phyloP scores from a whole-genome alignment of 2,113 vertebrate species.

The Rhinolophus sinicus region DNA sequence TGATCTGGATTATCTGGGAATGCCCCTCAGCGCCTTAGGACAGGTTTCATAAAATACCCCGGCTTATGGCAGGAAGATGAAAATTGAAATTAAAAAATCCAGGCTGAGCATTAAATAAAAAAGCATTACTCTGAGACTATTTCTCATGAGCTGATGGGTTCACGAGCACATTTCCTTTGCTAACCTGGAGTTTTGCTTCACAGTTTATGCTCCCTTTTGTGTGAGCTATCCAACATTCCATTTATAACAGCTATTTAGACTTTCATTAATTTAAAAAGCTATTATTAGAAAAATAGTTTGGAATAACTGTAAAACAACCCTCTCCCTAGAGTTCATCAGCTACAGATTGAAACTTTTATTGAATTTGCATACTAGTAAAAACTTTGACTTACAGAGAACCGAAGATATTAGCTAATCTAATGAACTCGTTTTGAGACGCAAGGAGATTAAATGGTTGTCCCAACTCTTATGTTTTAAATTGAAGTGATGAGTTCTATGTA shows the following conservation, averaged over 20 bases:
- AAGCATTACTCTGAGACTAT: not conserved
- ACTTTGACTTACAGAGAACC: not conserved
- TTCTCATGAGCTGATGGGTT: not conserved
- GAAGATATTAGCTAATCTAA: not conserved
- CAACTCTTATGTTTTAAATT: not conserved
- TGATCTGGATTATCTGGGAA: not conserved
- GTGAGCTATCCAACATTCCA: not conserved
- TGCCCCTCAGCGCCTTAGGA: not conserved
- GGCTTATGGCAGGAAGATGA: not conserved
- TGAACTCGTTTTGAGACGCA: not conserved
- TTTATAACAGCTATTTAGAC: not conserved
- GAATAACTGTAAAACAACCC: not conserved
- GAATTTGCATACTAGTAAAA: not conserved
- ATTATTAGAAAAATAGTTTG: slow-evolving; percentile 2
- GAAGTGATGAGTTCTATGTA: not conserved
- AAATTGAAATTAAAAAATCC: not conserved
- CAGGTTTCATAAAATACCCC: not conserved
- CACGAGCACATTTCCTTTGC: not conserved
- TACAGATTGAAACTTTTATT: not conserved
- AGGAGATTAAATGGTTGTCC: not conserved
- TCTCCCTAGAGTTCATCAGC: not conserved
- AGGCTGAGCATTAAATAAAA: not conserved
- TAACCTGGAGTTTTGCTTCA: not conserved
- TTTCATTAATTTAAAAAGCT: not conserved
- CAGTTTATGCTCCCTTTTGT: not conserved